Base-by-base conservation (phyloP, 2,797 vertebrate species). In the Falco naumanni region DNA sequence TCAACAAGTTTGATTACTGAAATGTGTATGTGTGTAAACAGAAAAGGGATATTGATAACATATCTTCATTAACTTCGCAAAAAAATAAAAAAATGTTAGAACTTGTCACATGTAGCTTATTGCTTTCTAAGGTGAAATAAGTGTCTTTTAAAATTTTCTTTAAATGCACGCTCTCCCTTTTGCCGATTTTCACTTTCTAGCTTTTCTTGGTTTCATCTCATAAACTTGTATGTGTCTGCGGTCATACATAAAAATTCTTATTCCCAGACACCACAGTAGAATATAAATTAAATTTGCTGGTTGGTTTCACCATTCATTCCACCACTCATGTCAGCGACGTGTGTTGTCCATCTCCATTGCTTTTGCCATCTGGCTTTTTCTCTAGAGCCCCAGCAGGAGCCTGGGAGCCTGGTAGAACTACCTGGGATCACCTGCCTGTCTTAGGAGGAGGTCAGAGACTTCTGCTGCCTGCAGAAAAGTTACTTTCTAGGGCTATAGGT, bases 211-310 rank as follows among this genome's bases (percentile, higher is more conserved):
- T 91, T 94, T 80, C 84, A 60, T 69, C 75, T 92, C 91, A 79
- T 90, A 84, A 94, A 90, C 59, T 80, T 0, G 0, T 45, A 70
- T 75, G 72, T 65, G 60, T 57, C 72, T 86, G 74, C 93, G 88
- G 57, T 53, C 72, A 53, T 61, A 64, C 37, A 20, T 84, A 93
- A 86, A 91, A 84, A 33, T 71, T 33, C 61, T 72, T 85, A 31
- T 93, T 64, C 91, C 54, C 78, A 77, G 79, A 75, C 61, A 87
- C 43, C 45, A 39, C 37, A 69, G 80, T 22, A 75, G 53, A 53
- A 51, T 88, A 70, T 80, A 91, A 94, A 95, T 94, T 80, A 90
- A 78, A 95, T 94, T 93, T 95, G 45, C 80, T 88, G 91, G 51
- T 87, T 91, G 71, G 34, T 87, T 93, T 89, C 90, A 85, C 50